Evolutionary conservation across 1,140 invertebrate species (phyloP).

Genomic region (Paraescarpia echinospica): DNA sequence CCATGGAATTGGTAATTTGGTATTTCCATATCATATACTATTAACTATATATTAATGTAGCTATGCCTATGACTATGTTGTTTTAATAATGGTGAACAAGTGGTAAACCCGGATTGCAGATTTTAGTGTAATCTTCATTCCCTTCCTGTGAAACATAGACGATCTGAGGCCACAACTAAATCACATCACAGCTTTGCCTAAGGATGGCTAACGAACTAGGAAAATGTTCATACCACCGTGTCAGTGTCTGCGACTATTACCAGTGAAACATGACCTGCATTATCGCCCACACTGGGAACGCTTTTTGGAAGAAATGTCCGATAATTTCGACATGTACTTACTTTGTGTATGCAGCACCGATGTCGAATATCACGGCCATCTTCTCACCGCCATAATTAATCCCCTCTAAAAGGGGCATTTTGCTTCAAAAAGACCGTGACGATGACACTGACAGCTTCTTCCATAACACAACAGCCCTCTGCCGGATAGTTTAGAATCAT

Average conservation of each 20-base stretch:
- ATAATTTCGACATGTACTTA: conserved; percentile 55
- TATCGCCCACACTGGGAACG: not conserved
- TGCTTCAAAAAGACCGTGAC: not conserved
- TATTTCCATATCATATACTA: too few species aligned
- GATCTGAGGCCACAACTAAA: too few species aligned
- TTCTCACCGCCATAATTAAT: conserved; percentile 70
- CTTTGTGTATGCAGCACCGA: conserved; percentile 92
- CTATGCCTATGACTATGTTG: too few species aligned
- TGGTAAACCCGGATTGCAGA: too few species aligned
- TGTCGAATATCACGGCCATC: conserved; percentile 84
- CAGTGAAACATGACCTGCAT: not conserved
- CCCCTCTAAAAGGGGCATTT: not conserved
- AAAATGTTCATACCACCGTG: not conserved
- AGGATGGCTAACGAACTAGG: too few species aligned
- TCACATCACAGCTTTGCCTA: too few species aligned
- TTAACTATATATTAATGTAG: too few species aligned
- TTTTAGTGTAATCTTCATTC: too few species aligned
- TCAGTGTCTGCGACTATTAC: too few species aligned
- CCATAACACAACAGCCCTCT: not conserved
- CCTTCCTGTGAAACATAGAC: too few species aligned
- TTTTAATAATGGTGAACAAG: too few species aligned
- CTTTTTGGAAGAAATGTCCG: not conserved
- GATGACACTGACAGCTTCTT: not conserved
- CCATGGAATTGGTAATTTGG: too few species aligned
- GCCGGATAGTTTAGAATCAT: not conserved